Percentiles rank a stretch among this genome's conserved stretches.
Conservation (phyloP, 64 coral and sea anemone genomes). For the Actinia tenebrosa region DNA sequence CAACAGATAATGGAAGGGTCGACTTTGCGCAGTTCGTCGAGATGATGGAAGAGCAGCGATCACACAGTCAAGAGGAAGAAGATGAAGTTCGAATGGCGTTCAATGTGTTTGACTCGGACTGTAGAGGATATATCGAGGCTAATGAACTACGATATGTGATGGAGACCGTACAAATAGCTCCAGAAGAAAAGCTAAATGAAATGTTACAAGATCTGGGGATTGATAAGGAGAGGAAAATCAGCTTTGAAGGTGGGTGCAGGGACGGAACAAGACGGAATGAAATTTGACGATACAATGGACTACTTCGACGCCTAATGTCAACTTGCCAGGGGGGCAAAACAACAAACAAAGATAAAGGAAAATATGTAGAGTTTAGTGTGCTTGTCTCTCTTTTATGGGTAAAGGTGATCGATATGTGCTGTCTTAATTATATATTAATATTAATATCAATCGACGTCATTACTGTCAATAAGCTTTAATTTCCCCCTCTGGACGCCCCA, state of each 20-base stretch:
- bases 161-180: conserved; percentile 56
- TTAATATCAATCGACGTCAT: too few species aligned
- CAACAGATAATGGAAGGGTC: conserved; percentile 64
- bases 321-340: too few species aligned
- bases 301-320: too few species aligned
- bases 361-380: too few species aligned
- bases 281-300: too few species aligned
- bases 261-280: background rate
- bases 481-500: too few species aligned
- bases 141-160: conserved; percentile 72
- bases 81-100: conserved; percentile 63
- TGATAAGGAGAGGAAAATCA: conserved; percentile 62
- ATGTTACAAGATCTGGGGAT: conserved; percentile 53
- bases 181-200: conserved; percentile 62
- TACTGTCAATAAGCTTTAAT: too few species aligned
- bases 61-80: conserved; percentile 50
- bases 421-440: too few species aligned
- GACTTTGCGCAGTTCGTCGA: conserved; percentile 82
- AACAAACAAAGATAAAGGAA: too few species aligned
- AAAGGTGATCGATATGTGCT: too few species aligned
- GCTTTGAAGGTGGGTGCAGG: conserved; percentile 54
- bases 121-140: conserved; percentile 86
- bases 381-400: too few species aligned
- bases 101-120: conserved; percentile 77
- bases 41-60: conserved; percentile 86